phyloP scores from a whole-genome alignment of 2,888 invertebrate species.

The Unio delphinus region DNA sequence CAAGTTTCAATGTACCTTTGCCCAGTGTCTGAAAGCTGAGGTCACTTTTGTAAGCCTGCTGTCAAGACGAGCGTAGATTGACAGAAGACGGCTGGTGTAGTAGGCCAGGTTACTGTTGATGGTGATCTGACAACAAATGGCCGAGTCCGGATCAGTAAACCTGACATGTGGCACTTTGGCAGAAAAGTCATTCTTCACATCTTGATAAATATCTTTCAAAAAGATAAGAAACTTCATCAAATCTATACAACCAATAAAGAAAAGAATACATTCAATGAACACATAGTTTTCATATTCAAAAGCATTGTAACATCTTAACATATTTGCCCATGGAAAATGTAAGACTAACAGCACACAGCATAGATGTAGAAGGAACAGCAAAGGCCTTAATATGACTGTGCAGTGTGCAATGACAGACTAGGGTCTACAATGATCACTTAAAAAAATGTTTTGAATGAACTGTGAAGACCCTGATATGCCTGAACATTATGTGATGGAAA shows the following conservation, averaged over 20 bases:
- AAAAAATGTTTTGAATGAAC: too few relatives aligned
- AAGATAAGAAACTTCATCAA: constrained; percentile 3
- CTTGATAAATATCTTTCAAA: constrained; percentile 48
- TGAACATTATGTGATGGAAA: too few relatives aligned
- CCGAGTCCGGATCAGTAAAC: constrained; percentile 58
- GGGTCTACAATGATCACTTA: too few relatives aligned
- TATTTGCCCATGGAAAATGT: too few relatives aligned
- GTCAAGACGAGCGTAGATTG: constrained; percentile 74
- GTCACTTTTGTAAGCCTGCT: constrained; percentile 72
- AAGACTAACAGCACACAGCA: not conserved
- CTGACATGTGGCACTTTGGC: constrained; percentile 69
- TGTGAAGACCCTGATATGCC: too few relatives aligned
- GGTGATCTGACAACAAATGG: constrained; percentile 62
- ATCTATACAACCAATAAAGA: not conserved
- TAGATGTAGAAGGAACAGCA: not conserved
- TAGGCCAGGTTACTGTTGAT: constrained; percentile 70
- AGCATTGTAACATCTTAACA: too few relatives aligned
- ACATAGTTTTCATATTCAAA: too few relatives aligned
- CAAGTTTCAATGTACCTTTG: constrained; percentile 65
- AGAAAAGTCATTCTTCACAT: constrained; percentile 68
- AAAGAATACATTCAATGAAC: too few relatives aligned
- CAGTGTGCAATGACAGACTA: too few relatives aligned
- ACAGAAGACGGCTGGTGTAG: constrained; percentile 74
- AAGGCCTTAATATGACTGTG: too few relatives aligned
- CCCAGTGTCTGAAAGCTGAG: constrained; percentile 70